Evolutionary conservation across 1,140 invertebrate species (phyloP).

Genomic region (Augochlora pura): DNA sequence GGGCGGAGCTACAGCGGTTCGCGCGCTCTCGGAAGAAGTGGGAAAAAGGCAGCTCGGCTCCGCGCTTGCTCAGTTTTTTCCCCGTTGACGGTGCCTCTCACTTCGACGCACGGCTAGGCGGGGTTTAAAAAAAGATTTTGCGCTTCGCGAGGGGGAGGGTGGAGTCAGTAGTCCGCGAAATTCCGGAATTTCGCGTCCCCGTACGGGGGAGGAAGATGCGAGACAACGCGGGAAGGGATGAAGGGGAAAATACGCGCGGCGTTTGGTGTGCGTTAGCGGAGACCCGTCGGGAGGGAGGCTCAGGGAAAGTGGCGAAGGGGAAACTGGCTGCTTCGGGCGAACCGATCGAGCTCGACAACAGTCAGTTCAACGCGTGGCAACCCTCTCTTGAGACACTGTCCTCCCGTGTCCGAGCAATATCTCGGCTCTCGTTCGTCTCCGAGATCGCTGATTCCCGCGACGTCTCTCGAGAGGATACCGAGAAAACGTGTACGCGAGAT

Average conservation of each 20-base stretch:
- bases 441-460: conserved; percentile 14
- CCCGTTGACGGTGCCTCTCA: conserved; percentile 44
- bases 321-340: conserved; percentile 60
- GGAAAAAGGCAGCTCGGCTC: conserved; percentile 58
- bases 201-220: conserved; percentile 34
- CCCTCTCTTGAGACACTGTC: conserved; percentile 61
- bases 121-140: conserved; percentile 71
- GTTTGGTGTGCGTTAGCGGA: conserved; percentile 6
- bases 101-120: conserved; percentile 66
- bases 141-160: conserved; percentile 46
- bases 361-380: conserved; percentile 74
- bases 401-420: conserved; percentile 27
- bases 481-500: conserved; percentile 39
- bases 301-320: conserved; percentile 70
- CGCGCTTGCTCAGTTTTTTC: conserved; percentile 61
- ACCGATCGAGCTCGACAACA: conserved; percentile 67
- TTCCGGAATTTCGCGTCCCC: conserved; percentile 54
- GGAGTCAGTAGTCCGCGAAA: conserved; percentile 54
- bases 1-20: conserved; percentile 60
- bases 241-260: conserved; percentile 49
- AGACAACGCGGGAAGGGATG: conserved; percentile 29
- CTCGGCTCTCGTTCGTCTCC: not conserved
- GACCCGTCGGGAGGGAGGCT: not conserved
- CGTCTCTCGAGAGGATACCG: not conserved
- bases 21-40: conserved; percentile 62